phyloP scores from a whole-genome alignment of 2,113 vertebrate genomes.

The Leucopsar rothschildi region DNA sequence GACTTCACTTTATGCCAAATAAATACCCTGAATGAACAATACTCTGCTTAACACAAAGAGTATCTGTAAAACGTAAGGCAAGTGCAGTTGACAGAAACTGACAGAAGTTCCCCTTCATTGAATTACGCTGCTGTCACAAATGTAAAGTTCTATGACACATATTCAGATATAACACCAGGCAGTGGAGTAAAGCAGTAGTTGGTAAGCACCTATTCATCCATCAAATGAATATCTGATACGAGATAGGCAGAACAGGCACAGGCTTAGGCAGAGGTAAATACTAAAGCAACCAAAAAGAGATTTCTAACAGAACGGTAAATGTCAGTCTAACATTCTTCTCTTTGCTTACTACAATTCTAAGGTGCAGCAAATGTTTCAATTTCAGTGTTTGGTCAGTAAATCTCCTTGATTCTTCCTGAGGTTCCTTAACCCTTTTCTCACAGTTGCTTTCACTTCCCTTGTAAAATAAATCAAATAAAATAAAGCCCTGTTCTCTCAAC shows the following conservation, averaged over 20 bases:
- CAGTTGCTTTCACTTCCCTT: not conserved
- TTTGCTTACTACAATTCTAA: not conserved
- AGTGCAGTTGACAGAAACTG: not conserved
- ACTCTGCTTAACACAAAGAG: not conserved
- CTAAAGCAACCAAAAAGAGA: not conserved
- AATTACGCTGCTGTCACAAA: not conserved
- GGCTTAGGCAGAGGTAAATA: not conserved
- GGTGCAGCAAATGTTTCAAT: not conserved
- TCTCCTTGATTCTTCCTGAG: not conserved
- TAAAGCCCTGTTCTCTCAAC: not conserved
- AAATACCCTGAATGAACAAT: not conserved
- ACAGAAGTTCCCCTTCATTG: not conserved
- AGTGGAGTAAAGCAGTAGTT: not conserved
- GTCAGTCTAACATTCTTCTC: not conserved
- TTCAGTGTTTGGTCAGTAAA: not conserved
- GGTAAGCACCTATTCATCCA: not conserved
- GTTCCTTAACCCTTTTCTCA: not conserved
- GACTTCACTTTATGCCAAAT: not conserved
- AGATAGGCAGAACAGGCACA: not conserved
- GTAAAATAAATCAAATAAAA: not conserved
- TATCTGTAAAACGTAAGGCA: not conserved
- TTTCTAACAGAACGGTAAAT: not conserved
- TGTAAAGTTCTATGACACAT: not conserved
- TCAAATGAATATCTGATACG: not conserved
- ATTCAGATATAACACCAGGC: not conserved